Evolutionary conservation across 2,888 invertebrate genomes (phyloP).

Genomic region (Conomelus anceps): DNA sequence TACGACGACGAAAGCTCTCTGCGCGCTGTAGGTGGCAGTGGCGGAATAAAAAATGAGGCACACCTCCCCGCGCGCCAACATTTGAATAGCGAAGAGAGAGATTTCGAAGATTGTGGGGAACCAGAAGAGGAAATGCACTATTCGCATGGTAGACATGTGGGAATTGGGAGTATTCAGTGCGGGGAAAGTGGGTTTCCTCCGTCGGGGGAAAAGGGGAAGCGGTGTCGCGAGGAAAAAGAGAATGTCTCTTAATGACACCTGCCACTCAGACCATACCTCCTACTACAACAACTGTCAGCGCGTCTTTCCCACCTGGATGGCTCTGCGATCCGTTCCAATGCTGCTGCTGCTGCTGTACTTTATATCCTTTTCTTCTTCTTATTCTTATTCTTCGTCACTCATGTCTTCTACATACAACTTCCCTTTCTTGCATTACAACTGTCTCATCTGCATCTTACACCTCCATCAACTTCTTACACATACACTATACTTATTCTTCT

Average conservation of each 20-base stretch:
- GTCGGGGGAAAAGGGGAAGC: background rate
- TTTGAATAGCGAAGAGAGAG: background rate
- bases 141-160: background rate
- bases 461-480: background rate
- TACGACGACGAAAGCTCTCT: background rate
- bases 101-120: background rate
- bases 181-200: background rate
- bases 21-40: too few relatives aligned
- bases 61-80: background rate
- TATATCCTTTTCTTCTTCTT: background rate
- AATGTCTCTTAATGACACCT: background rate
- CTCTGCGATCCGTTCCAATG: background rate
- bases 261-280: background rate
- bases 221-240: background rate
- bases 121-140: background rate
- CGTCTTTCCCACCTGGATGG: background rate
- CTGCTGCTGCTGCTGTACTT: too few relatives aligned
- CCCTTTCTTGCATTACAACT: background rate
- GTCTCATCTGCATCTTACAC: background rate
- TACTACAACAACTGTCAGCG: background rate
- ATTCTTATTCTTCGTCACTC: background rate
- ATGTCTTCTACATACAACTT: too few relatives aligned
- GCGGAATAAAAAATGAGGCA: background rate
- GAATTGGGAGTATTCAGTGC: background rate
- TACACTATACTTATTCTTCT: background rate